Evolutionary conservation across 2,113 vertebrate genomes (phyloP).

Genomic region (Muscicapa adusta): DNA sequence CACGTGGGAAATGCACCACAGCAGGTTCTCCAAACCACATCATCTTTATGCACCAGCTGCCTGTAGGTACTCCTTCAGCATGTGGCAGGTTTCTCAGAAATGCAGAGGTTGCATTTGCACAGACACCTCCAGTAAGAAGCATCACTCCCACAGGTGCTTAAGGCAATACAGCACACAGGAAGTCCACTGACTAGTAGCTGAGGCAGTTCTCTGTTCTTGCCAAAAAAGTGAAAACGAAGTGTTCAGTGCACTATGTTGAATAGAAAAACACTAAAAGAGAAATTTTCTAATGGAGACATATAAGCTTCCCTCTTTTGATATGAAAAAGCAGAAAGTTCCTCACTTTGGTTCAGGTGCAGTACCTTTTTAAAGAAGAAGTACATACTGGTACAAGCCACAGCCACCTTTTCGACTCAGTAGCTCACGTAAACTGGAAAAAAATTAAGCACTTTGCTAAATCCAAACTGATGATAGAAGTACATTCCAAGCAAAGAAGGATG

Average conservation of each 20-base stretch:
- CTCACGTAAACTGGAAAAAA: not conserved
- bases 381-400: not conserved
- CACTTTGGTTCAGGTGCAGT: not conserved
- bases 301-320: not conserved
- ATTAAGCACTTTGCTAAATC: not conserved
- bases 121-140: not conserved
- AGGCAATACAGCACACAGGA: not conserved
- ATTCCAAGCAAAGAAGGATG: not conserved
- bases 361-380: not conserved
- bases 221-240: not conserved
- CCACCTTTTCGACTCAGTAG: not conserved
- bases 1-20: accelerated
- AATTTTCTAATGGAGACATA: not conserved
- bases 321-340: not conserved
- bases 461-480: not conserved
- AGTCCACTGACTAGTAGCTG: not conserved
- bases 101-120: not conserved
- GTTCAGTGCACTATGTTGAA: not conserved
- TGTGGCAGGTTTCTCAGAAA: not conserved
- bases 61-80: not conserved
- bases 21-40: not conserved
- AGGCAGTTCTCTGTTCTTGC: not conserved
- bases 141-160: not conserved
- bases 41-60: not conserved
- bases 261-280: not conserved